Base-by-base conservation (phyloP, 2,797 vertebrate species). In the Rhabdophis nuchalis region DNA sequence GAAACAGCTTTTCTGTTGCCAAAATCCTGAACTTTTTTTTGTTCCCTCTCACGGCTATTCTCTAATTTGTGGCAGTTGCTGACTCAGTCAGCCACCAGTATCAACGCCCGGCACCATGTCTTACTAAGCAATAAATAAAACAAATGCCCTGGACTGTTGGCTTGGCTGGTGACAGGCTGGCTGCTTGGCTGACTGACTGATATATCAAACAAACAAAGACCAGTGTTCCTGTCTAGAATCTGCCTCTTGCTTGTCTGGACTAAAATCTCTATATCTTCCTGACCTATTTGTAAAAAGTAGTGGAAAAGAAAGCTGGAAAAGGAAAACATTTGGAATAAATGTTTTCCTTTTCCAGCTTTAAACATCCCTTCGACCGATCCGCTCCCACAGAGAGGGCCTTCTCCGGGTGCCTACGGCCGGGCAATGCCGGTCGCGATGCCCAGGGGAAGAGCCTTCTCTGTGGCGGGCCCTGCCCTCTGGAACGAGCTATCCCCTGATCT, bases 31-130 rank as follows among this genome's bases (percentile, higher is more conserved):
- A 58, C 82, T 56, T 32, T 86, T 94, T 89, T 94, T 95, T 94
- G 61, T 87, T 93, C 36, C 91, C 95, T 92, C 94, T 36, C 77
- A 92, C 86, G 54, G 82, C 89, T 91, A 92, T 90, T 95, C 94
- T 93, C 27, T 95, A 88, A 93, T 96, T 97, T 94, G 94, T 93
- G 92, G 93, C 94, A 94, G 94, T 93, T 96, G 92, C 93, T 96
- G 94, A 91, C 0, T 50, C 95, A 94, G 57, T 93, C 94, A 93
- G 94, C 91, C 93, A 95, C 93, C 94, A 96, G 94, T 89, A 93
- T 93, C 90, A 86, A 93, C 87, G 50, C 92, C 96, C 95, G 94
- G 92, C 94, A 94, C 93, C 95, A 92, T 85, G 89, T n/a, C 64
- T 88, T 85, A 94, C 46, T 20, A 94, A 96, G 93, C 9, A 95